Percentiles rank a stretch among this genome's conserved stretches.
Conservation (phyloP, 2,797 vertebrate genomes). For the Zenarchopterus dispar region DNA sequence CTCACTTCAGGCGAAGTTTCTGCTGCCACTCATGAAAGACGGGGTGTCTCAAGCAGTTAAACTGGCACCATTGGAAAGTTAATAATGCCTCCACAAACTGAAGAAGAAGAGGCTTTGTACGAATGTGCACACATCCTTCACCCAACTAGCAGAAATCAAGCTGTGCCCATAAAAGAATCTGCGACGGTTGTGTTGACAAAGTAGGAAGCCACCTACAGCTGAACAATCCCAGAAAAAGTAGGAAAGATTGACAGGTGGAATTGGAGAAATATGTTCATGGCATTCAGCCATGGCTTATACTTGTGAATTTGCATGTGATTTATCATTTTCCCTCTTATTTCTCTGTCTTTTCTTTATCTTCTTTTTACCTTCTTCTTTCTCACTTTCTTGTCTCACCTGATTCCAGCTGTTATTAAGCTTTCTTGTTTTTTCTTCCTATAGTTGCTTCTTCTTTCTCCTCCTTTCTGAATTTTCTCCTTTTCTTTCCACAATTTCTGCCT, state of each 20-base stretch:
- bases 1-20: slow-evolving; percentile 22
- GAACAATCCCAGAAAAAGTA: slow-evolving; percentile 40
- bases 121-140: slow-evolving; percentile 28
- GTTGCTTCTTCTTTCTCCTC: background rate
- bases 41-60: slow-evolving; percentile 43
- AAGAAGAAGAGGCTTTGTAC: slow-evolving; percentile 9
- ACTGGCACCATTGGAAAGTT: slow-evolving; percentile 48
- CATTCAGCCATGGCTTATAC: slow-evolving; percentile 51
- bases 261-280: slow-evolving; percentile 63
- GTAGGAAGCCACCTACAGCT: slow-evolving; percentile 58
- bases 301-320: slow-evolving; percentile 52
- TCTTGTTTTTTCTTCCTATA: slow-evolving; percentile 14
- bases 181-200: slow-evolving; percentile 44
- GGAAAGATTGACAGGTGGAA: slow-evolving; percentile 66
- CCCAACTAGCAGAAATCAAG: slow-evolving; percentile 42
- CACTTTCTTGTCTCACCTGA: slow-evolving; percentile 26
- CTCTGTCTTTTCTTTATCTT: slow-evolving; percentile 18
- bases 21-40: slow-evolving; percentile 36
- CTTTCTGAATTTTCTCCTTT: slow-evolving; percentile 8
- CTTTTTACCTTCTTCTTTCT: slow-evolving; percentile 30
- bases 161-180: slow-evolving; percentile 46
- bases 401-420: slow-evolving; percentile 35
- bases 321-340: slow-evolving; percentile 31
- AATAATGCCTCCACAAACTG: slow-evolving; percentile 30
- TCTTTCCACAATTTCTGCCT: background rate